Percentiles rank a stretch among this genome's conserved stretches.
phyloP scores from a whole-genome alignment of 2,113 vertebrate species.

The Lagenorhynchus albirostris region DNA sequence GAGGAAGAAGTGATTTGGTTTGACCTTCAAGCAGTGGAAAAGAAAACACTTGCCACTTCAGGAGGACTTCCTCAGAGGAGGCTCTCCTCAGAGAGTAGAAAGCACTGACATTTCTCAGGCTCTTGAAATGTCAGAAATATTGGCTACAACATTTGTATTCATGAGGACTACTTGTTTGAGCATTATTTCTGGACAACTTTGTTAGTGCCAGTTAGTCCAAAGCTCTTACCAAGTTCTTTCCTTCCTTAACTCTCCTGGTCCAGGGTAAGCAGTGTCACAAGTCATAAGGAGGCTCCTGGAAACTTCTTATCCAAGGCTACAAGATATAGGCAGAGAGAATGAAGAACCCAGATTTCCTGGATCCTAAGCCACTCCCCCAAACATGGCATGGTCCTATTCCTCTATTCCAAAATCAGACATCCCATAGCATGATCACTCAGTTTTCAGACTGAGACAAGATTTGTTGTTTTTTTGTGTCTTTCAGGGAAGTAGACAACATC shows the following conservation, averaged over 20 bases:
- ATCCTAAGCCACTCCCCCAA: background rate
- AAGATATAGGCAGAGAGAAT: constrained; percentile 6
- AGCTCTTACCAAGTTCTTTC: background rate
- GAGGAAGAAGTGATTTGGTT: constrained; percentile 51
- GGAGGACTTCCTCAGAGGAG: constrained; percentile 46
- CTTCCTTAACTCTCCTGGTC: background rate
- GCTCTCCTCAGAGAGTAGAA: background rate
- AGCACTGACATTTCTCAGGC: background rate
- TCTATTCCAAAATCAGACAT: background rate
- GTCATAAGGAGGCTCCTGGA: background rate
- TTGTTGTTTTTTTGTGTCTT: background rate
- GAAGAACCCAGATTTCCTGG: background rate
- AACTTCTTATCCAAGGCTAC: background rate
- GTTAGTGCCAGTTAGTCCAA: background rate
- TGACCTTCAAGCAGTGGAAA: constrained; percentile 57
- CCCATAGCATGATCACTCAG: background rate
- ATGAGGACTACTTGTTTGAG: background rate
- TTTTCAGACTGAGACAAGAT: constrained; percentile 17
- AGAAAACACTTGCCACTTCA: constrained; percentile 38
- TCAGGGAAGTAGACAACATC: background rate
- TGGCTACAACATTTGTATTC: background rate
- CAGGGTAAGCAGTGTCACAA: background rate
- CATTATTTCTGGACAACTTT: background rate
- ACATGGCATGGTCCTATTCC: background rate
- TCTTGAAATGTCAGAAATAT: constrained; percentile 47